A percentile compares a stretch with the other conserved stretches of the same genome.
Evolutionary conservation across 2,888 invertebrate genomes (phyloP).

Genomic region (Calameuta filiformis): DNA sequence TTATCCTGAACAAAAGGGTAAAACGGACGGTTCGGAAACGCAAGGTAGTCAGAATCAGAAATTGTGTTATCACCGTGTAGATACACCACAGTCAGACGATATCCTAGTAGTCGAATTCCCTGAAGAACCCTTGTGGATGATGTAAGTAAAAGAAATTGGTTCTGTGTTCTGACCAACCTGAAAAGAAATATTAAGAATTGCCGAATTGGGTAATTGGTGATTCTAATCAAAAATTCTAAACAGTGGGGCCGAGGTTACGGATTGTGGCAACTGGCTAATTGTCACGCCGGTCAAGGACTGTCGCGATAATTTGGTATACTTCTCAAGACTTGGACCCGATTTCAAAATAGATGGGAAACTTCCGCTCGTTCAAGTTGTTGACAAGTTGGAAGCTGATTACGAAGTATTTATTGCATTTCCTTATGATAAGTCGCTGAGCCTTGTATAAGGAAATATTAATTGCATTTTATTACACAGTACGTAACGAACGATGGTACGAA

Average conservation of each 20-base stretch:
- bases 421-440: background rate
- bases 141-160: slow-evolving; percentile 71
- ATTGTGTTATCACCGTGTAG: slow-evolving; percentile 90
- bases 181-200: background rate
- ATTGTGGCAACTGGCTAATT: slow-evolving; percentile 92
- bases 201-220: background rate
- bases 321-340: slow-evolving; percentile 78
- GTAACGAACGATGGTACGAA: slow-evolving; percentile 87
- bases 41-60: slow-evolving; percentile 90
- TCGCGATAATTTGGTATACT: slow-evolving; percentile 90
- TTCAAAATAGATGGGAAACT: slow-evolving; percentile 75
- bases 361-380: slow-evolving; percentile 82
- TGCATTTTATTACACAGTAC: slow-evolving; percentile 72
- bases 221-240: background rate
- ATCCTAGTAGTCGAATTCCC: slow-evolving; percentile 89
- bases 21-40: slow-evolving; percentile 93
- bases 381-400: slow-evolving; percentile 93
- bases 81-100: slow-evolving; percentile 88
- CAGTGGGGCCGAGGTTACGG: slow-evolving; percentile 87
- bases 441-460: background rate
- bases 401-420: slow-evolving; percentile 72
- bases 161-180: background rate
- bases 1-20: slow-evolving; percentile 84
- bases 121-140: slow-evolving; percentile 91
- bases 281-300: slow-evolving; percentile 88